phyloP scores from a whole-genome alignment of 2,888 invertebrate species.

The Platerodrilus igneus region DNA sequence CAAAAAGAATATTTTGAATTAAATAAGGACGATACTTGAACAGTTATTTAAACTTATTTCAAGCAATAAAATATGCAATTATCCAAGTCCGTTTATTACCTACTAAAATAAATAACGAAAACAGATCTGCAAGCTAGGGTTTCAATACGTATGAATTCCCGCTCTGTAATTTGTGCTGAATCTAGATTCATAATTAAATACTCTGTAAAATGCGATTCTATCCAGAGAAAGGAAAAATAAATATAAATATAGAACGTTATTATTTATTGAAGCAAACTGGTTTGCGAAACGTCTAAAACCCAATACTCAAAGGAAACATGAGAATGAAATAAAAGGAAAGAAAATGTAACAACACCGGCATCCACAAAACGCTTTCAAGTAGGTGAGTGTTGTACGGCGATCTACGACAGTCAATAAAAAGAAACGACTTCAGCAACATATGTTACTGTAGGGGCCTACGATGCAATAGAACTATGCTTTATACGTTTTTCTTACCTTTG shows the following conservation, averaged over 20 bases:
- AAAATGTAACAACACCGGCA: slow-evolving; percentile 28
- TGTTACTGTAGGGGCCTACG: slow-evolving; percentile 35
- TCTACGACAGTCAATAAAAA: slow-evolving; percentile 42
- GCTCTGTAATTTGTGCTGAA: too few species aligned
- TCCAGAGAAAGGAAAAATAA: too few species aligned
- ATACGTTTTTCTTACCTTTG: slow-evolving; percentile 13
- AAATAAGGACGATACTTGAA: too few species aligned
- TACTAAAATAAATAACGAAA: too few species aligned
- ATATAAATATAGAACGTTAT: slow-evolving; percentile 22
- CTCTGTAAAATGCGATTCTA: too few species aligned
- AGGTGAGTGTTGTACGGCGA: slow-evolving; percentile 31
- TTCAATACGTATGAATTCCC: too few species aligned
- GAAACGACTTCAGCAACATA: slow-evolving; percentile 39
- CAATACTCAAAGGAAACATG: slow-evolving; percentile 25
- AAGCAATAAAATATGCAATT: too few species aligned
- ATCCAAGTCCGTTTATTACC: too few species aligned
- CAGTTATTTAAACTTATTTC: too few species aligned
- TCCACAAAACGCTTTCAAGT: slow-evolving; percentile 26
- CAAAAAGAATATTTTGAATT: too few species aligned
- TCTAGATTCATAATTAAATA: too few species aligned
- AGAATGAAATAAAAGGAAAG: slow-evolving; percentile 25
- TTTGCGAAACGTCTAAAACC: slow-evolving; percentile 26
- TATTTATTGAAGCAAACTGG: slow-evolving; percentile 30
- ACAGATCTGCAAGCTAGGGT: too few species aligned
- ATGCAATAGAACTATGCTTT: slow-evolving; percentile 19